phyloP scores from a whole-genome alignment of 2,797 vertebrate genomes.

The Sebastes minor region DNA sequence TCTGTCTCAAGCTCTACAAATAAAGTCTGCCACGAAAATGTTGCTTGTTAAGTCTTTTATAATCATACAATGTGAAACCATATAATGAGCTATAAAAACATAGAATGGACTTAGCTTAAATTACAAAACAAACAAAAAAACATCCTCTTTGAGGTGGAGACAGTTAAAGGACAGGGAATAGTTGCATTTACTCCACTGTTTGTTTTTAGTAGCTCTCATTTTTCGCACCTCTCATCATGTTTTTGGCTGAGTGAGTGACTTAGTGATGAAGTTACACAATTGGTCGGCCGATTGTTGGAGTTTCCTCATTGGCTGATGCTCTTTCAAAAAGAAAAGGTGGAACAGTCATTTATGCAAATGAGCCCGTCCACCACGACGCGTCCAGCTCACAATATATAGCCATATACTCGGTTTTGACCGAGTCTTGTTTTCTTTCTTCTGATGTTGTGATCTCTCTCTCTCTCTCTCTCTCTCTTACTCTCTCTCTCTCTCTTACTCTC shows the following conservation, averaged over 20 bases:
- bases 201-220: background rate
- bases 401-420: too few relatives aligned
- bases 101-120: background rate
- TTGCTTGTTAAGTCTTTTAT: background rate
- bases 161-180: background rate
- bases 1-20: background rate
- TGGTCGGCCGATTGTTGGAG: too few relatives aligned
- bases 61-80: background rate
- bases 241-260: too few relatives aligned
- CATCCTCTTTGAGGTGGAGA: background rate
- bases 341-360: too few relatives aligned
- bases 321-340: too few relatives aligned
- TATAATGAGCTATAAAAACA: background rate
- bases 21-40: background rate
- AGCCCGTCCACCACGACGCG: too few relatives aligned
- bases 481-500: background rate
- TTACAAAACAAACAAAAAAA: background rate
- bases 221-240: background rate
- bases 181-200: background rate
- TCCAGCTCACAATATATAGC: too few relatives aligned
- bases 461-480: slow-evolving; percentile 13
- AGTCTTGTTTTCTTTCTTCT: background rate
- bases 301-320: too few relatives aligned
- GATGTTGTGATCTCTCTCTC: background rate
- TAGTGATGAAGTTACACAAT: too few relatives aligned